Evolutionary conservation across 2,113 vertebrate species (phyloP), one percentile per base, ranked within the genome.

Genomic region (Alexandromys fortis): DNA sequence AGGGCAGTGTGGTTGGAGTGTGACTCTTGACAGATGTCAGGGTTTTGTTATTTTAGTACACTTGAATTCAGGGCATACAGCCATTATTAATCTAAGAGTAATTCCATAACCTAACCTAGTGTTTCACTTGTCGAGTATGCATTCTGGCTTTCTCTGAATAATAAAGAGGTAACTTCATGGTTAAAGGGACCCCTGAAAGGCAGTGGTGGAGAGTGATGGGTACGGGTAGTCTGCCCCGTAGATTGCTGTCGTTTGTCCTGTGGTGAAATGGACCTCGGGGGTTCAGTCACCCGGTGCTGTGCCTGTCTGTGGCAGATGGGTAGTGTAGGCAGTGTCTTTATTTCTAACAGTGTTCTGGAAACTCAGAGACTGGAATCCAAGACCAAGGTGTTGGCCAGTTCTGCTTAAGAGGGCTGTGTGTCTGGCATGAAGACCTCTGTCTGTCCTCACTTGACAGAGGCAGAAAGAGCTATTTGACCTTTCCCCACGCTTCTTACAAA

Each of bases 181-280:
- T 91, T 89, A 55, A 86, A 94, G 73, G 65, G 52, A 93, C 79
- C 49, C 68, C 1, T 75, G 87, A 38, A 90, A 85, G 63, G 65
- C 77, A 92, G 47, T 73, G 33, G 19, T 75, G 19, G 49, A 35
- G 91, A 91, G 87, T 85, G 72, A 95, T 5, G 72, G 90, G 19
- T 28, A 38, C 55, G 30, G 13, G 16, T 90, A 58, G 61, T 49
- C 26, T 82, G 21, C 30, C 86, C 21, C 81, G 55, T 12, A 38
- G 35, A 88, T 58, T 87, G 30, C 78, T 91, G 0, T 86, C 30
- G 35, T 52, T 82, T 88, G 47, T 83, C 5, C 38, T 89, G 90
- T 91, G 22, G n/a, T 87, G 82, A 75, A 96, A 28, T n/a, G 89
- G 94, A 86, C 52, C 92, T 75, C n/a, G 72, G 12, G 73, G n/a